Percentiles rank a stretch among this genome's conserved stretches.
phyloP scores from a whole-genome alignment of 1,140 invertebrate genomes.

The Holotrichia oblita region DNA sequence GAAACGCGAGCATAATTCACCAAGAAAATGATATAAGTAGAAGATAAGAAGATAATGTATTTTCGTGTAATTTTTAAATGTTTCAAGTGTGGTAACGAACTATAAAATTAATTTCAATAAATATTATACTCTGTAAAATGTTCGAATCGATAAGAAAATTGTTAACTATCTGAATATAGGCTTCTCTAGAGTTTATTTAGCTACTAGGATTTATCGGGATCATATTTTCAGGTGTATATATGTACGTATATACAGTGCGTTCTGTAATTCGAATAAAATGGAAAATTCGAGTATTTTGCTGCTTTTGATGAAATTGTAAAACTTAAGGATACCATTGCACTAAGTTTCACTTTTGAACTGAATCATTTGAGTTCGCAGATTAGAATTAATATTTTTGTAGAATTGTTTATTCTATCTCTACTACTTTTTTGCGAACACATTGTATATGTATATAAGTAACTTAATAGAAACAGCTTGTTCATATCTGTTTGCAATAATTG shows the following conservation, averaged over 20 bases:
- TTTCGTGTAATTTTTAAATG: conserved; percentile 11
- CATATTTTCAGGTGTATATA: conserved; percentile 30
- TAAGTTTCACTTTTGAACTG: no score
- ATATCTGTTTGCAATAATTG: neutral
- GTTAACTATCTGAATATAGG: neutral
- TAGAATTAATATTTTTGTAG: no score
- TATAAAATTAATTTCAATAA: neutral
- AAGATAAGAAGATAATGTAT: conserved; percentile 11
- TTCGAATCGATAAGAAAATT: neutral
- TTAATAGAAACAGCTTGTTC: neutral
- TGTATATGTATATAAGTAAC: no score
- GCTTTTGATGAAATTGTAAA: no score
- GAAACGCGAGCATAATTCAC: neutral
- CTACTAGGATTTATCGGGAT: conserved; percentile 9
- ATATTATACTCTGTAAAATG: neutral
- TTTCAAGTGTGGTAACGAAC: neutral
- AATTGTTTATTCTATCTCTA: no score
- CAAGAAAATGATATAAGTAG: neutral
- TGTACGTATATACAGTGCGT: neutral
- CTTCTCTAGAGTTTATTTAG: conserved; percentile 29
- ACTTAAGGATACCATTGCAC: no score
- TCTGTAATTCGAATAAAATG: neutral
- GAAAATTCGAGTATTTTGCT: no score
- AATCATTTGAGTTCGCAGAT: no score
- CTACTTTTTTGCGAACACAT: no score